Conservation (phyloP, 2,888 invertebrate genomes). For the Eristalis pertinax region DNA sequence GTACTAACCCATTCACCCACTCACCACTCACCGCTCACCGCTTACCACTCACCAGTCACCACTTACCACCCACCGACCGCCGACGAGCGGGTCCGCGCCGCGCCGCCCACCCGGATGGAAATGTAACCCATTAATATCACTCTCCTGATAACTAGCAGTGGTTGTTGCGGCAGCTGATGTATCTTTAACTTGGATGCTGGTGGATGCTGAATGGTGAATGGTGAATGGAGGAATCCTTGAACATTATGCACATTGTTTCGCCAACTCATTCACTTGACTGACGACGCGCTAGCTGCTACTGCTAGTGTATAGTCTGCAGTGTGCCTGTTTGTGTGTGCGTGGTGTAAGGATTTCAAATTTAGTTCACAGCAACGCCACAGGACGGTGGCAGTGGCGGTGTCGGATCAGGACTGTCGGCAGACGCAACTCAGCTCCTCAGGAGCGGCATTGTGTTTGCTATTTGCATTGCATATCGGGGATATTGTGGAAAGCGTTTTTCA, state of each 20-base stretch:
- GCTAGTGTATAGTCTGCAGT: not conserved
- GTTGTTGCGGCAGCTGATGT: constrained; percentile 51
- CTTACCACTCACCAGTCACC: not conserved
- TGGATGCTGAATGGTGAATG: not conserved
- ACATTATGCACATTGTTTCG: constrained; percentile 66
- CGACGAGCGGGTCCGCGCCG: no score
- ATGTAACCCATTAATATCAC: constrained; percentile 59
- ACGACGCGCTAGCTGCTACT: constrained; percentile 1
- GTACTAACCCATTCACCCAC: not conserved
- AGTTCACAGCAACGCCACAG: constrained; percentile 66
- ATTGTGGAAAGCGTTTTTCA: constrained; percentile 61
- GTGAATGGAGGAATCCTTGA: constrained; percentile 62
- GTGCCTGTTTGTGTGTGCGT: not conserved
- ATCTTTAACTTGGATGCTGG: constrained; percentile 10
- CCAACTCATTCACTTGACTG: constrained; percentile 44
- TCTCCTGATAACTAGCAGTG: constrained; percentile 48
- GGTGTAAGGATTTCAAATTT: constrained; percentile 64
- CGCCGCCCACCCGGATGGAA: constrained; percentile 19
- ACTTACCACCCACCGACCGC: no score
- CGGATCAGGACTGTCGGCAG: constrained; percentile 15
- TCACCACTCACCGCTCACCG: not conserved
- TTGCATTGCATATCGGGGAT: constrained; percentile 71
- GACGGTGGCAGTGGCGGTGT: constrained; percentile 13
- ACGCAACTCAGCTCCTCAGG: constrained; percentile 8
- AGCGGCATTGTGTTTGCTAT: constrained; percentile 57